Base-by-base conservation (phyloP, 2,113 vertebrate genomes). In the Notothenia coriiceps region DNA sequence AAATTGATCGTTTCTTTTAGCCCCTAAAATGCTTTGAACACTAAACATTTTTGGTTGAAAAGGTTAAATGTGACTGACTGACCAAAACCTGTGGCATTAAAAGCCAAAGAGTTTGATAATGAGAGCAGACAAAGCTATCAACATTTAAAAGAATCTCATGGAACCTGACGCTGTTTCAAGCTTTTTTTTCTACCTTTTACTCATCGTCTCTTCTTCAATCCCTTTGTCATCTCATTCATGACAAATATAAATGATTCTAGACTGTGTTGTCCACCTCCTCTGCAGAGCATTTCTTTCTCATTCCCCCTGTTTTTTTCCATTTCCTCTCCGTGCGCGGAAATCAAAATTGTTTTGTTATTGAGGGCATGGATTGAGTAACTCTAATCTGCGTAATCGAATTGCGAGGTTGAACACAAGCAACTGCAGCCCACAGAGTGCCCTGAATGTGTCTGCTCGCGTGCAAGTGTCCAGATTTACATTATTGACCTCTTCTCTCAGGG, bases 341-440 rank as follows among this genome's bases (percentile, higher is more conserved):
- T 77, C 71, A 65, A 74, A 86, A 85, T 68, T 66, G 63, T 72
- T 85, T 79, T 69, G 63, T 71, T 85, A 74, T 86, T 62, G 66
- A 81, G 70, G 70, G 70, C 78, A 44, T 6, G 72, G 78, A 74
- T 73, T 86, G 80, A 80, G 77, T 68, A 67, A 80, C 74, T 80
- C 57, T 79, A 81, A 80, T 80, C 68, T 84, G 49, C 44, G 69
- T 65, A 84, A 90, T 90, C 68, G 59, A 88, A 85, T 88, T 68
- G 60, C 22, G 35, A 64, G 22, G 33, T 84, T 68, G 46, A 20
- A 20, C 73, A 60, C 20, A 14, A 51, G 72, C 80, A 43, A 74
- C 64, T 66, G 56, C 69, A 52, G 57, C 77, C 22, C 62, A 8
- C 69, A 0, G 51, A 68, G 76, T 6, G 2, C 46, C 55, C n/a